A percentile compares a stretch with the other conserved stretches of the same genome.
Evolutionary conservation across 2,888 invertebrate species (phyloP).

Genomic region (Pecten maximus): DNA sequence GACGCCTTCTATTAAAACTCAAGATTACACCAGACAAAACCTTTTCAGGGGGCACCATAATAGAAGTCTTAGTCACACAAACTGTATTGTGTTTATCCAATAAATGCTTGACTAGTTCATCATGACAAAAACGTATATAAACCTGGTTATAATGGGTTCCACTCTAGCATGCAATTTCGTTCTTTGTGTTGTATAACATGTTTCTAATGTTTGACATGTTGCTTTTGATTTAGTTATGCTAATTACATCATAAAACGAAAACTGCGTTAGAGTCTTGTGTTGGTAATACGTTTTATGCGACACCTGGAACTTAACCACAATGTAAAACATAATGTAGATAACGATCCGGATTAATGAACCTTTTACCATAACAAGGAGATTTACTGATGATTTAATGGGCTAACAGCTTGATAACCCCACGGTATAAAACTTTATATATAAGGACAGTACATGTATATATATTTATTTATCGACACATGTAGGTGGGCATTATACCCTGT

Average conservation of each 20-base stretch:
- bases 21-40: constrained; percentile 11
- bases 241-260: constrained; percentile 17
- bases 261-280: not conserved
- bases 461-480: too few relatives aligned
- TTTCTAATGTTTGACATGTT: constrained; percentile 6
- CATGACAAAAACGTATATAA: constrained; percentile 21
- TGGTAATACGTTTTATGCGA: not conserved
- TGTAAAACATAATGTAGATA: not conserved
- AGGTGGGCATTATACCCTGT: too few relatives aligned
- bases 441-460: too few relatives aligned
- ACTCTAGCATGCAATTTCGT: not conserved
- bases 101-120: constrained; percentile 28
- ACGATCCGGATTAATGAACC: not conserved
- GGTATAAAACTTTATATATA: too few relatives aligned
- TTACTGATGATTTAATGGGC: not conserved
- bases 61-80: constrained; percentile 5
- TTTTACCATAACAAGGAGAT: not conserved
- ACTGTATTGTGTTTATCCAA: not conserved
- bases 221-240: constrained; percentile 31
- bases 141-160: not conserved
- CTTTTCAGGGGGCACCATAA: not conserved
- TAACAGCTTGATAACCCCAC: not conserved
- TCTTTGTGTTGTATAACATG: not conserved
- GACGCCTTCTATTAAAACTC: constrained; percentile 23
- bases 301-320: not conserved